Evolutionary conservation across 1,140 invertebrate species (phyloP).

Genomic region (Platyscapa corneri): DNA sequence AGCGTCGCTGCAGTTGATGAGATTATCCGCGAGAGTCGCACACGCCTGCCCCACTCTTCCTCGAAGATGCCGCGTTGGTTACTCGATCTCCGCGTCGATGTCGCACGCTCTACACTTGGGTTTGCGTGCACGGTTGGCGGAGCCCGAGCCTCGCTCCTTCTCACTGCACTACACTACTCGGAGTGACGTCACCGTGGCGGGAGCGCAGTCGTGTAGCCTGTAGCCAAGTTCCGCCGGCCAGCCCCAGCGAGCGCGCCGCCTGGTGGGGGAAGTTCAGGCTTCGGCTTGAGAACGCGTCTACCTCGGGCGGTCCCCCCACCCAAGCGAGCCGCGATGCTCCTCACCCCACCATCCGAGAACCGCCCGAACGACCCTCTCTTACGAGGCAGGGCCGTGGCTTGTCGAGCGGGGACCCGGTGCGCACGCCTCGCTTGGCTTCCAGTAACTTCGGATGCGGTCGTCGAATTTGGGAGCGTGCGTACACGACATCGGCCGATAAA

Average conservation of each 20-base stretch:
- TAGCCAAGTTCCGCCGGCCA: slow-evolving; percentile 8
- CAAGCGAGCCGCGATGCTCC: neutral
- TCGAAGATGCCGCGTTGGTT: neutral
- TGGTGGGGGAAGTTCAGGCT: slow-evolving; percentile 41
- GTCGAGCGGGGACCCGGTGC: neutral
- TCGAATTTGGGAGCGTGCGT: too few relatives aligned
- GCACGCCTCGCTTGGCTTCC: too few relatives aligned
- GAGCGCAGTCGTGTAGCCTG: slow-evolving; percentile 61
- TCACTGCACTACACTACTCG: slow-evolving; percentile 76
- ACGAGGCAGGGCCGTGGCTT: neutral
- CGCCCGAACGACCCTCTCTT: slow-evolving; percentile 1
- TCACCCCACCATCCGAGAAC: slow-evolving; percentile 53
- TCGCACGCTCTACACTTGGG: neutral
- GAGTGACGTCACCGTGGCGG: slow-evolving; percentile 77
- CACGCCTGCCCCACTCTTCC: neutral
- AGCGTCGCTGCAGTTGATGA: slow-evolving; percentile 22
- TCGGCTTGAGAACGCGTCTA: slow-evolving; percentile 40
- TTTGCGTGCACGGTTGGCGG: slow-evolving; percentile 9
- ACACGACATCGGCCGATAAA: too few relatives aligned
- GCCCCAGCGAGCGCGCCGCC: slow-evolving; percentile 35
- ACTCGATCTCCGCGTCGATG: neutral
- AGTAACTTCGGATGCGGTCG: too few relatives aligned
- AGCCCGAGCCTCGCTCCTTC: slow-evolving; percentile 68
- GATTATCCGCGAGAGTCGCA: too few relatives aligned
- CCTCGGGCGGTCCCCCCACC: neutral